Evolutionary conservation across 2,888 invertebrate species (phyloP).

Genomic region (Sinhomidia bicolor): DNA sequence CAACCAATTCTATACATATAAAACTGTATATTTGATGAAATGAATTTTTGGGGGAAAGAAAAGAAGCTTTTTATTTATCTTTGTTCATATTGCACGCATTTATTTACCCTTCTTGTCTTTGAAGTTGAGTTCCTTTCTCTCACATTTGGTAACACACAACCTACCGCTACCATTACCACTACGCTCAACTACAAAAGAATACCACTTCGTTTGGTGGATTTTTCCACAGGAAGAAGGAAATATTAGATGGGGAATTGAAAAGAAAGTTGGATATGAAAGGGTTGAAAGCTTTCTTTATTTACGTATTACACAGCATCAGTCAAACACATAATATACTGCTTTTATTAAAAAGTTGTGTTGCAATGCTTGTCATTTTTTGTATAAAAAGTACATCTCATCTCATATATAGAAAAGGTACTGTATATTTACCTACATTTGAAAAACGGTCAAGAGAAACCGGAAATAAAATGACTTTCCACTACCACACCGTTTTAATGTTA

Average conservation of each 20-base stretch:
- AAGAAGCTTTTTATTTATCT: constrained; percentile 7
- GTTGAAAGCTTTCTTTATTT: constrained; percentile 2
- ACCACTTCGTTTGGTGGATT: neutral
- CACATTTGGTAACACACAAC: neutral
- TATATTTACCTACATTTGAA: neutral
- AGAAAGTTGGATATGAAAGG: constrained; percentile 45
- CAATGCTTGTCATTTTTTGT: neutral
- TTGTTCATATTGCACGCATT: constrained; percentile 17
- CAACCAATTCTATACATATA: neutral
- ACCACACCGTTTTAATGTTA: too few species aligned
- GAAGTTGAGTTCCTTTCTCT: constrained; percentile 5
- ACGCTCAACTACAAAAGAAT: neutral
- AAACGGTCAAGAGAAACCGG: neutral
- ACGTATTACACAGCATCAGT: too few species aligned
- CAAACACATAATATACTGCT: neutral
- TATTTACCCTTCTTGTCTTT: constrained; percentile 35
- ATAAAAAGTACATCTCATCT: neutral
- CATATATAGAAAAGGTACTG: too few species aligned
- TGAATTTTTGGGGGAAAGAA: constrained; percentile 35
- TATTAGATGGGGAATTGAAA: constrained; percentile 32
- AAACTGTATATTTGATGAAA: neutral
- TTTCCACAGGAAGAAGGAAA: constrained; percentile 15
- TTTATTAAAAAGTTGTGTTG: neutral
- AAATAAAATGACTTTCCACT: neutral
- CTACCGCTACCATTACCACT: neutral